Base-by-base conservation (phyloP, 2,888 invertebrate species). In the Diachrysia chrysitis region DNA sequence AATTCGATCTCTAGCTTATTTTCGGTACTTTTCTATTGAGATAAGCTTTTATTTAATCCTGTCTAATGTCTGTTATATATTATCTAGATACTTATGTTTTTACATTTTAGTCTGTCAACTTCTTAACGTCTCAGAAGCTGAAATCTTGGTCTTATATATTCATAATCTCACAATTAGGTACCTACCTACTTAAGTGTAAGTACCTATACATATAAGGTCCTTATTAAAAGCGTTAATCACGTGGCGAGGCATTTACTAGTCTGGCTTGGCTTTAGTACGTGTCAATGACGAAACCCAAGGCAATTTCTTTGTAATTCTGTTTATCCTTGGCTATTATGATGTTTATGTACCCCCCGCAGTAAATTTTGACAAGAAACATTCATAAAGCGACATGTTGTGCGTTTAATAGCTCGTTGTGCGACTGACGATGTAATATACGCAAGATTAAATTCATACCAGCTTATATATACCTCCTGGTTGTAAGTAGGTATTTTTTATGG, bases 301-400 rank as follows among this genome's bases (percentile, higher is more conserved):
- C 23, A 32, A 61, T 66, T 53, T 32, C 59, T 68, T 71, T 59
- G 58, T 76, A 60, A 81, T 71, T 66, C 56, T 56, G 51, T 81
- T 59, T 12, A 72, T 62, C 62, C 62, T 14, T 17, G 42, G 10
- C 53, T 25, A 46, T 65, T 55, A 65, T 46, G 21, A 51, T 14
- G 12, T 51, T 51, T 51, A 51, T 62, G 17, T 19, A 66, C 63
- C 67, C 58, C 76, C 66, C 42, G 46, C 17, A 56, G 48, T 32
- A 71, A 79, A 71, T 68, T 76, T 61, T 63, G 46, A 69, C 65
- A 58, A 66, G 68, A 55, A 73, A 73, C 46, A 71, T 69, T 74
- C 76, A 81, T 83, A 84, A 84, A 79, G 61, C 60, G 71, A 71
- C 74, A 78, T 75, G 67, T 73, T 78, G 78, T 81, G 80, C 63